Evolutionary conservation across 2,113 vertebrate genomes (phyloP).

Genomic region (Garra rufa): DNA sequence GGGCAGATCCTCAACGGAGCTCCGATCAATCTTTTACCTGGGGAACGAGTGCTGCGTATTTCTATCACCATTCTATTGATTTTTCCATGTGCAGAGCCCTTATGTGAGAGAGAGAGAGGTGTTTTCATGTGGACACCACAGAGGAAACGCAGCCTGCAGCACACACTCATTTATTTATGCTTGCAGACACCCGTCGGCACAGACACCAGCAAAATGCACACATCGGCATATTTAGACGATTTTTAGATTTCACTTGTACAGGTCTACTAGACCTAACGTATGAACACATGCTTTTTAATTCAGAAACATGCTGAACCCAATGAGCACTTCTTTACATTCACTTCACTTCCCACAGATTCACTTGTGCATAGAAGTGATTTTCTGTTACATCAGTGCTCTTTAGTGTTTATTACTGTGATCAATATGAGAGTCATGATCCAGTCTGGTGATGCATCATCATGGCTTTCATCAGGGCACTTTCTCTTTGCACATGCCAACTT

Average conservation of each 20-base stretch:
- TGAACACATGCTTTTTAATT: constrained; percentile 43
- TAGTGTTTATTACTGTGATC: constrained; percentile 46
- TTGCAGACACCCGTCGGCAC: constrained; percentile 73
- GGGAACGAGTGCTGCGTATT: constrained; percentile 77
- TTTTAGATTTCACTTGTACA: constrained; percentile 64
- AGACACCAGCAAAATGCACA: constrained; percentile 70
- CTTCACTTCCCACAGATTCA: constrained; percentile 39
- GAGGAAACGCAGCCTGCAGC: constrained; percentile 70
- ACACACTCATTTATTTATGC: constrained; percentile 73
- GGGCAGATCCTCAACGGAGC: constrained; percentile 72
- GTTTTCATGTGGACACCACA: constrained; percentile 70
- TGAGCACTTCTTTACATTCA: neutral
- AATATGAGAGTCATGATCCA: constrained; percentile 44
- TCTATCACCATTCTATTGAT: constrained; percentile 80
- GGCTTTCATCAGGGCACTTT: constrained; percentile 4
- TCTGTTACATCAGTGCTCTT: neutral
- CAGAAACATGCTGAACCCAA: constrained; percentile 24
- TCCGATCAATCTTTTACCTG: constrained; percentile 79
- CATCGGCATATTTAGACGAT: constrained; percentile 73
- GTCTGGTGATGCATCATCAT: constrained; percentile 20
- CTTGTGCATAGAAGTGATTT: constrained; percentile 38
- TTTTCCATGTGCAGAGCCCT: constrained; percentile 74
- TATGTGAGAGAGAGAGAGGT: constrained; percentile 66
- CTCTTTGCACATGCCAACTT: constrained; percentile 49
- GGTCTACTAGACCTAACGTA: neutral